Evolutionary conservation across 1,140 invertebrate species (phyloP), one percentile per base, ranked within the genome.

Genomic region (Dolichoris vasculosae): DNA sequence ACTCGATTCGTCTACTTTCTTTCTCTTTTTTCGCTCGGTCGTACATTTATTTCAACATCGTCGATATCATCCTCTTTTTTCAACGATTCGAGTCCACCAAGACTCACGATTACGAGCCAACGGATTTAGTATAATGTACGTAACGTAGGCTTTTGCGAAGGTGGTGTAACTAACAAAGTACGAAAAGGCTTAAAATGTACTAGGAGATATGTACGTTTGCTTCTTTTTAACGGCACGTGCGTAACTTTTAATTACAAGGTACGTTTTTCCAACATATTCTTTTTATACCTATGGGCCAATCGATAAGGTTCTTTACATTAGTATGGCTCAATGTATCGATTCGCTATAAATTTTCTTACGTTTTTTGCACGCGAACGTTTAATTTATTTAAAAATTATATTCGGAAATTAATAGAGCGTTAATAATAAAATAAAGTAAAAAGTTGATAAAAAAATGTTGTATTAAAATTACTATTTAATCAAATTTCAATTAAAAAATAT

Each of bases 121-220:
- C 17, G 26, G 15, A 2, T 30, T 9, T 76, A 30, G 73, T 30
- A 48, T 48, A 76, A 76, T 46, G 17, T 9, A 30, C n/a, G 13
- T 4, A 8, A 8, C 8, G 20, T 20, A 43, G 20, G 71, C 7
- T 43, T n/a, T 43, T 15, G 26, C 48, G 30, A 76, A 76, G 30
- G 26, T 46, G 43, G 23, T 48, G 73, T 30, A 46, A 76, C 48
- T 48, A 76, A 43, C 26, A 76, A 76, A 76, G 73, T 76, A 76
- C 1, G 4, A 76, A 46, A n/a, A 48, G 40, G 20, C 11, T 6
- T 30, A 30, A 43, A 48, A 26, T 4, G 4, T 13, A 8, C 73
- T 76, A 48, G 43, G 73, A 76, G 48, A 9, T 76, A n/a, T n/a
- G 38, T 76, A 17, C 13, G 43, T 43, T 76, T 76, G 30, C 17